Percentiles rank a stretch among this genome's conserved stretches.
phyloP scores from a whole-genome alignment of 2,113 vertebrate species.

The Nanger granti region DNA sequence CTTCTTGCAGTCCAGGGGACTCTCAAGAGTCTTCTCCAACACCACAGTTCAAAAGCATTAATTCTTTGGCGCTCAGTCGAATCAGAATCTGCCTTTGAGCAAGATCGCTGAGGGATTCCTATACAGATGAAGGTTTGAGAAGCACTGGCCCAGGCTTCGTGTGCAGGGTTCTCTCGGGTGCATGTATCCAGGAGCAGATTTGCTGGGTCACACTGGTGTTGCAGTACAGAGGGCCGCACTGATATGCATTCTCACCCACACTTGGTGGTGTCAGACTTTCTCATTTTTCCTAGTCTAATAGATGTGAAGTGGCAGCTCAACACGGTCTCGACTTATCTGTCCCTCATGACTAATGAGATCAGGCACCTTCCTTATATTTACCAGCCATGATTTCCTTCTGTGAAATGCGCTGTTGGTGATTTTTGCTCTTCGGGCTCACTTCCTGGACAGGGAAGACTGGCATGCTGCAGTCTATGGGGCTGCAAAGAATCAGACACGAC shows the following conservation, averaged over 20 bases:
- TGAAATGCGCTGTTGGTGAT: not conserved
- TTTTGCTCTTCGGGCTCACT: not conserved
- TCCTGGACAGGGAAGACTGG: not conserved
- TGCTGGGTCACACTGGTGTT: not conserved
- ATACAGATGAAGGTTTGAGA: not conserved
- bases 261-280: not conserved
- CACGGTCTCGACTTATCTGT: not conserved
- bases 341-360: not conserved
- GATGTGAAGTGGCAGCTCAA: not conserved
- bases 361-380: not conserved
- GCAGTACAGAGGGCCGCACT: not conserved
- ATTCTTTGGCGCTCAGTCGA: not conserved
- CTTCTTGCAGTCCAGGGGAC: not conserved
- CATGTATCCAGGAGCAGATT: not conserved
- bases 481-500: not conserved
- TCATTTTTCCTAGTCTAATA: not conserved
- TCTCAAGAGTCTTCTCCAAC: not conserved
- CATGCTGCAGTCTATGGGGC: not conserved
- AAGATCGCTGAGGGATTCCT: not conserved
- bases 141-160: accelerated
- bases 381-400: not conserved
- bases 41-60: not conserved
- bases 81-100: not conserved
- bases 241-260: not conserved
- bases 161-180: not conserved